phyloP scores from a whole-genome alignment of 2,113 vertebrate species.

The Panthera tigris region DNA sequence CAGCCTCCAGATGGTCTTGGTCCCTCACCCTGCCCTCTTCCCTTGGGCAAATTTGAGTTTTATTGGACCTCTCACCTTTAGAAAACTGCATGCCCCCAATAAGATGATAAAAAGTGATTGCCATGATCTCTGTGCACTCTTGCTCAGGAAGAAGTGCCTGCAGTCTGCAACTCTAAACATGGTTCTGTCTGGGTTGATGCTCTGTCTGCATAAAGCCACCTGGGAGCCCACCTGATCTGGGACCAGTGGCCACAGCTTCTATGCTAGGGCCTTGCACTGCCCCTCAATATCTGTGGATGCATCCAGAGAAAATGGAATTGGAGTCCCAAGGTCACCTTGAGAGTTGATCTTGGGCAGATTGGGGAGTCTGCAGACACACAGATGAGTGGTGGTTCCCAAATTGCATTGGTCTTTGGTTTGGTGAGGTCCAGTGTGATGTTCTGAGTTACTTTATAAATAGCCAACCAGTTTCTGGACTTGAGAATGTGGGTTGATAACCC shows the following conservation, averaged over 20 bases:
- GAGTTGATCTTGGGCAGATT: background rate
- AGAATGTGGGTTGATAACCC: background rate
- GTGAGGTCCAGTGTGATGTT: background rate
- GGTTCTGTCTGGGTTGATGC: background rate
- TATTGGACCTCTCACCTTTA: background rate
- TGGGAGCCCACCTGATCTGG: background rate
- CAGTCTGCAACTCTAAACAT: background rate
- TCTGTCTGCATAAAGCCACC: background rate
- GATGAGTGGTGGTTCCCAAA: background rate
- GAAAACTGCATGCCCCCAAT: background rate
- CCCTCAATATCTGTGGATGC: background rate
- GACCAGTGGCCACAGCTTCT: background rate
- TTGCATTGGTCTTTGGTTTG: background rate
- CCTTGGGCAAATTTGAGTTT: background rate
- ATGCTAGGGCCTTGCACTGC: background rate
- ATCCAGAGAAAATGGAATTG: background rate
- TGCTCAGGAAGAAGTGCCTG: background rate
- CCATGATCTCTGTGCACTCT: accelerated
- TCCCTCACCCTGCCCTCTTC: background rate
- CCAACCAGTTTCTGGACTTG: background rate
- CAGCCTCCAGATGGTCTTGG: background rate
- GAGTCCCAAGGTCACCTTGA: background rate
- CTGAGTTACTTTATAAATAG: background rate
- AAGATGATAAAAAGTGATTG: background rate
- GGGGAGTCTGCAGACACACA: background rate